These are phyloP conservation scores for Leuctra nigra DNA, from an alignment of 2,888 invertebrate genomes.

Conservation along the genomic window DNA sequence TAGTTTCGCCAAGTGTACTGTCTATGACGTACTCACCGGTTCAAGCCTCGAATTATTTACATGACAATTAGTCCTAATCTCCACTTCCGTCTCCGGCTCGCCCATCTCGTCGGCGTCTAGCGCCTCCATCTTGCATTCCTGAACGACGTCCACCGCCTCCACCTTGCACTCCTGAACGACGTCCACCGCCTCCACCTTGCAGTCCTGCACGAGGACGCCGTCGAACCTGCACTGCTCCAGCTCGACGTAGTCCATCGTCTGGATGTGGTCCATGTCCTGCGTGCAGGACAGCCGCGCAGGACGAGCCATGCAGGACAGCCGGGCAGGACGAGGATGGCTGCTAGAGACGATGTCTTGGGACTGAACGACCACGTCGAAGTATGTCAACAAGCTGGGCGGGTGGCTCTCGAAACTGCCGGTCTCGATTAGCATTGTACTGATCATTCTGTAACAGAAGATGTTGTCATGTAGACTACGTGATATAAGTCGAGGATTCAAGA, in stretches of 20 bases:
- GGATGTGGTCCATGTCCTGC: too few relatives aligned
- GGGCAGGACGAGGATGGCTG: too few relatives aligned
- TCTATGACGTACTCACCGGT: too few relatives aligned
- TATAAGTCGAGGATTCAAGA: too few relatives aligned
- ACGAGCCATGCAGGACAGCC: too few relatives aligned
- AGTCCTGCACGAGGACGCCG: background rate
- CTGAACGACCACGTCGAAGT: background rate
- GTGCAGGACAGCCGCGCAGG: too few relatives aligned
- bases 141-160: background rate
- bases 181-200: background rate
- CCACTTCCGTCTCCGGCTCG: background rate
- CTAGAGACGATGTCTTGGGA: background rate
- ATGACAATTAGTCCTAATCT: too few relatives aligned
- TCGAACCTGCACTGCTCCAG: background rate
- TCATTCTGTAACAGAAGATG: too few relatives aligned
- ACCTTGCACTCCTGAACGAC: background rate
- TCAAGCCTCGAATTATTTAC: too few relatives aligned
- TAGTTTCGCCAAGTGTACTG: too few relatives aligned
- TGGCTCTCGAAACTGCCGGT: background rate
- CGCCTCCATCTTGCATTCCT: background rate
- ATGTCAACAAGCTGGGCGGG: background rate
- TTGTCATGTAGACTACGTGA: too few relatives aligned
- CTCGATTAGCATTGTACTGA: background rate
- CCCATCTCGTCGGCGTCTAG: background rate
- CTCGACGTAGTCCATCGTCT: background rate